A percentile compares a stretch with the other conserved stretches of the same genome.
These are phyloP conservation scores for Clarias batrachus DNA, from an alignment of 2,113 vertebrate genomes.

Conservation along the genomic window DNA sequence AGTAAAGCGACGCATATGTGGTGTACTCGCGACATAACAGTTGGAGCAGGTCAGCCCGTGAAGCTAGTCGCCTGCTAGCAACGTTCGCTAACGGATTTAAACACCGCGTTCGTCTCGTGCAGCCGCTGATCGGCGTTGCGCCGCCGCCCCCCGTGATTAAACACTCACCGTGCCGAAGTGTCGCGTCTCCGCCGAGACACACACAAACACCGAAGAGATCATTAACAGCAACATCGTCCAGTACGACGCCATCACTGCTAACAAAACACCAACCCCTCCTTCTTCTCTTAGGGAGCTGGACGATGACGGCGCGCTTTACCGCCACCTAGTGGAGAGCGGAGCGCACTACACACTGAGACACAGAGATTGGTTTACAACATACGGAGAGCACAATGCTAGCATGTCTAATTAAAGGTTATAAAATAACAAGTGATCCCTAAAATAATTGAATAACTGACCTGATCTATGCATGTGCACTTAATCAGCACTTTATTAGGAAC, in stretches of 20 bases:
- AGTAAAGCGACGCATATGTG: neutral
- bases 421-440: no score
- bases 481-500: no score
- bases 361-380: no score
- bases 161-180: constrained; percentile 19
- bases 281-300: neutral
- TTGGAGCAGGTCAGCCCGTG: neutral
- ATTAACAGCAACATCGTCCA: neutral
- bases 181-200: constrained; percentile 4
- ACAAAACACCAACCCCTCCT: constrained; percentile 4
- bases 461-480: no score
- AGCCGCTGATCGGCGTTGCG: neutral
- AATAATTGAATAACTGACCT: no score
- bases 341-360: no score
- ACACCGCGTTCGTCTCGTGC: neutral
- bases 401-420: no score
- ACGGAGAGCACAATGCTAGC: no score
- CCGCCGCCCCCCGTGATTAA: no score
- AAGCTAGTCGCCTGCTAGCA: neutral
- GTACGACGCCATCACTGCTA: constrained; percentile 23
- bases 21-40: neutral
- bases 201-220: neutral
- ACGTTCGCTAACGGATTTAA: neutral
- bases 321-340: neutral
- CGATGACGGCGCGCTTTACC: neutral